phyloP scores from a whole-genome alignment of 2,113 vertebrate species.

The Poicephalus gulielmi region DNA sequence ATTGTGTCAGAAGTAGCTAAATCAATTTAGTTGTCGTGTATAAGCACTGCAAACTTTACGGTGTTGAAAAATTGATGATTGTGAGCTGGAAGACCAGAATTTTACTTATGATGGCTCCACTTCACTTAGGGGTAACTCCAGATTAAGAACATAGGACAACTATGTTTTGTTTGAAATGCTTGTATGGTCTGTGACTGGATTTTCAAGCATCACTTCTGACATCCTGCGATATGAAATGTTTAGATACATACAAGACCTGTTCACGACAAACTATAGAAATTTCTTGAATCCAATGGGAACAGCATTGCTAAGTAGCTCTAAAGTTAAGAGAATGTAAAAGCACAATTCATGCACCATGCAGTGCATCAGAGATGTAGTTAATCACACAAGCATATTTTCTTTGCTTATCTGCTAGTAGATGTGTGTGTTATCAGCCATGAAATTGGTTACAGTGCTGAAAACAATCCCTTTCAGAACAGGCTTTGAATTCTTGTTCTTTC shows the following conservation, averaged over 20 bases:
- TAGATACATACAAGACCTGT: background rate
- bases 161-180: background rate
- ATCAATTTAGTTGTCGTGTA: background rate
- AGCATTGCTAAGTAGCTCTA: background rate
- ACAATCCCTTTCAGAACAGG: constrained; percentile 1
- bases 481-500: background rate
- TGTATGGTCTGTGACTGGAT: background rate
- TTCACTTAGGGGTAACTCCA: background rate
- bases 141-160: background rate
- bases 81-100: background rate
- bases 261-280: background rate
- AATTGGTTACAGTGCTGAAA: constrained; percentile 38
- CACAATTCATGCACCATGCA: background rate
- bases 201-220: background rate
- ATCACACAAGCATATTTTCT: background rate
- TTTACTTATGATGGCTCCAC: background rate
- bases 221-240: background rate
- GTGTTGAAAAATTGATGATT: background rate
- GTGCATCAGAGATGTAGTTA: background rate
- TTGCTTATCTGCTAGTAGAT: constrained; percentile 32
- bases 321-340: background rate
- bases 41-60: background rate
- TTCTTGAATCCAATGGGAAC: background rate
- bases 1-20: background rate
- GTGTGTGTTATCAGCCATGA: constrained; percentile 3